These are phyloP conservation scores for Sminthopsis crassicaudata DNA, from an alignment of 2,113 vertebrate species.

Conservation along the genomic window DNA sequence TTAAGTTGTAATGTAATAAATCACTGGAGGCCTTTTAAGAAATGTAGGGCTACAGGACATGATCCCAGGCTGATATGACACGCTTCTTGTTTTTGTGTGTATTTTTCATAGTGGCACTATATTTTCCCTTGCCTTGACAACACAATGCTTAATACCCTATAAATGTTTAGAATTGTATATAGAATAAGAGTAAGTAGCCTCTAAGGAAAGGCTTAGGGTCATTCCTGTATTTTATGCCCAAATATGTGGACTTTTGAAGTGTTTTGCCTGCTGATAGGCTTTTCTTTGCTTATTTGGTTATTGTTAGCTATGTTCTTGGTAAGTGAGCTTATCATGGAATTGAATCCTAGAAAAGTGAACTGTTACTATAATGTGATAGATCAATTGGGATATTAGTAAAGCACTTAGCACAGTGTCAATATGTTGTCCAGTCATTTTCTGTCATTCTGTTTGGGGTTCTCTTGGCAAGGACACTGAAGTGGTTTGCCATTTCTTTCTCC, in stretches of 20 bases:
- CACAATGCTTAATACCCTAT: background rate
- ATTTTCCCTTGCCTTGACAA: background rate
- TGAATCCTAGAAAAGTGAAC: background rate
- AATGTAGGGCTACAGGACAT: background rate
- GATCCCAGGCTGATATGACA: background rate
- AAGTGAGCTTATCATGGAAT: background rate
- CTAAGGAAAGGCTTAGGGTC: background rate
- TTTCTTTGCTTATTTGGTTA: background rate
- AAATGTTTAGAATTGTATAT: background rate
- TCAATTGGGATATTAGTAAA: background rate
- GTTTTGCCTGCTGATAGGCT: background rate
- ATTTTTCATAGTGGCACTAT: background rate
- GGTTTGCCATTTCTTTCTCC: background rate
- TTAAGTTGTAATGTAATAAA: background rate
- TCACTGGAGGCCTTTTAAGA: background rate
- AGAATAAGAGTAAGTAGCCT: background rate
- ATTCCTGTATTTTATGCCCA: background rate
- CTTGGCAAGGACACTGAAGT: background rate
- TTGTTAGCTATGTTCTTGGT: background rate
- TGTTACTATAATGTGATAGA: background rate
- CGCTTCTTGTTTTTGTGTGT: background rate
- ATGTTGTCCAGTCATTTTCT: background rate
- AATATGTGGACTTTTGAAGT: background rate
- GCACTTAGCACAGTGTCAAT: background rate
- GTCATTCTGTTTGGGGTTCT: background rate